Base-by-base conservation (phyloP, 2,797 vertebrate genomes). In the Enteromius thamalakanensis region DNA sequence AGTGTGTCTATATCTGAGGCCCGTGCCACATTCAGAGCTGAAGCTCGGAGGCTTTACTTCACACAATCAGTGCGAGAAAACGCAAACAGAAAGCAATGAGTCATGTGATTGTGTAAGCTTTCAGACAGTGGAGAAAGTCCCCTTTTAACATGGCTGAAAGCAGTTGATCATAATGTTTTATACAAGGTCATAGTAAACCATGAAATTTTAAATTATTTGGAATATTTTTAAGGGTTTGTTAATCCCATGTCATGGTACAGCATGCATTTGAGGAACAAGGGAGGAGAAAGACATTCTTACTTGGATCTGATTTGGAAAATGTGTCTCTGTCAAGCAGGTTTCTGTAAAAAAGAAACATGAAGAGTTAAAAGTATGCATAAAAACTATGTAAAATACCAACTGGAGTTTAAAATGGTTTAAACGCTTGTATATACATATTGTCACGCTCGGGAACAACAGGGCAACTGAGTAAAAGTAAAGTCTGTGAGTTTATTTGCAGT, bases 261-360 rank as follows among this genome's bases (percentile, higher is more conserved):
- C 3, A 23, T 40, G 11, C 49, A 65, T 75, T 1, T 42, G 15
- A 34, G 14, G 79, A 67, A 86, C n/a, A 82, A 51, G 68, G 7
- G 14, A 2, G 9, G 8, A 47, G 14, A 79, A 84, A 76, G 62
- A 64, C 4, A 40, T 19, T 80, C 98, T 97, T 97, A 99, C 98
- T 97, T 76, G 98, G 98, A 93, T 99, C 98, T 84, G 98, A 99
- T 92, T 99, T 99, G 91, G 98, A 99, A 95, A 99, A 99, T 1
- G 98, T 99, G 91, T 99, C 98, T 93, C 94, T 96, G 94, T 99
- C 97, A 90, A 99, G 95, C 89, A 99, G 97, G 92, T 99, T 98
- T 94, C 98, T 99, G 94, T 91, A 83, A 87, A 92, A 62, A 91
- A 91, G 89, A 92, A 87, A 93, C 62, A 51, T 32, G 3, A 3